Base-by-base conservation (phyloP, 2,797 vertebrate species). In the Gymnothorax reevesii region DNA sequence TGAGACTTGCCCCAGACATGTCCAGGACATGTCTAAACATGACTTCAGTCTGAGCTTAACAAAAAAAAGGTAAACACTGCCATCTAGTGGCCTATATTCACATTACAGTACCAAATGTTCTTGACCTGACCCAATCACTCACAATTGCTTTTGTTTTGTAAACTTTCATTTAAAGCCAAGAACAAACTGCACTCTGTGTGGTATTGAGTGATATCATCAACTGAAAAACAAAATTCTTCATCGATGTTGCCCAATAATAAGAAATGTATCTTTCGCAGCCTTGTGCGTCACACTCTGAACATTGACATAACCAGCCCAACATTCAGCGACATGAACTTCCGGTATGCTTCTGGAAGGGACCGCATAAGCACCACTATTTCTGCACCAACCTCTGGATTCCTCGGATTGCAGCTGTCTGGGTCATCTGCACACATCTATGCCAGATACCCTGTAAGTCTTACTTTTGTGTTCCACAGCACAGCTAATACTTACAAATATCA, bases 361-460 rank as follows among this genome's bases (percentile, higher is more conserved):
- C 91, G 84, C 2, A 0, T 95, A 33, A 95, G 88, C 0, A 91
- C 92, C 62, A 97, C 95, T 0, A 64, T 96, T 66, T 94, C 92
- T 62, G 95, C 93, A 73, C 94, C 96, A 49, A 94, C 95, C 86
- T 71, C 93, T 54, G 97, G 98, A 54, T 94, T 95, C 20, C 87
- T 99, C 86, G 96, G 95, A 82, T 89, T 97, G 75, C 88, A 95
- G 71, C 0, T 96, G 1, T 86, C 94, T 64, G 85, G 92, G 60
- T 83, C 97, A 55, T 94, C 7, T 5, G 90, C 90, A 3, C 96
- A 94, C 88, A 7, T 97, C 79, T 97, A 96, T 91, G 94, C 96
- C 85, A 94, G 89, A 87, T 95, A 95, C 92, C 92, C 90, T 93
- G 98, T 99, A 89, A 95, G 97, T 94, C 87, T 87, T 25, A 77